Percentiles rank a stretch among this genome's conserved stretches.
Evolutionary conservation across 35 echinoderm and acorn worm species (phyloP).

Genomic region (Patiria miniata): DNA sequence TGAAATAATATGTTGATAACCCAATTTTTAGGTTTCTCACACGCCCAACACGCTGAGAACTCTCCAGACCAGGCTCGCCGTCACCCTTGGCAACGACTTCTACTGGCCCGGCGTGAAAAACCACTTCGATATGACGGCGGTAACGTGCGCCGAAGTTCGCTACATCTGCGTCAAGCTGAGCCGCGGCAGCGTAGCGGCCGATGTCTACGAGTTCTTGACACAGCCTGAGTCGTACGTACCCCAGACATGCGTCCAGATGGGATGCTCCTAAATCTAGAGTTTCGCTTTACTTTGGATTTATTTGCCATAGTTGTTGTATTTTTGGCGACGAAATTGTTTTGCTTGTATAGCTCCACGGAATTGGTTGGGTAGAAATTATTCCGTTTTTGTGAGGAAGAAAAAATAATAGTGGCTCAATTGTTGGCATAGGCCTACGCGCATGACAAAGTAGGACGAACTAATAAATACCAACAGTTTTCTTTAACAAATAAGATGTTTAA

Average conservation of each 20-base stretch:
- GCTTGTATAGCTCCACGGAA: too few species aligned
- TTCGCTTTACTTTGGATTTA: too few species aligned
- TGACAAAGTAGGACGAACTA: too few species aligned
- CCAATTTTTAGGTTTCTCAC: not conserved
- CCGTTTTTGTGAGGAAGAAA: too few species aligned
- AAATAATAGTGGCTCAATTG: too few species aligned
- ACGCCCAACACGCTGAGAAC: not conserved
- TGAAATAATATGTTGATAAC: too few species aligned
- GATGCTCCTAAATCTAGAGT: not conserved
- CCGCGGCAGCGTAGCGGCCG: not conserved
- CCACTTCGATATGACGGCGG: not conserved
- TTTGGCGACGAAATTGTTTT: too few species aligned
- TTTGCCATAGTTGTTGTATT: too few species aligned
- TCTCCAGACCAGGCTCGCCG: not conserved
- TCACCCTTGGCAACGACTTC: not conserved
- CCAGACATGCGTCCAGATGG: not conserved
- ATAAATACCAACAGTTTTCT: too few species aligned
- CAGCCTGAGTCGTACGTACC: not conserved
- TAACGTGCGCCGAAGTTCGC: not conserved
- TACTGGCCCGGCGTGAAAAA: not conserved
- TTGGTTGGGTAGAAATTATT: too few species aligned
- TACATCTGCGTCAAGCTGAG: not conserved
- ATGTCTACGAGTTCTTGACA: not conserved
- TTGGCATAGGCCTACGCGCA: too few species aligned
- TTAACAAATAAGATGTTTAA: too few species aligned